Evolutionary conservation across 2,888 invertebrate species (phyloP), one percentile per base, ranked within the genome.

Genomic region (Noctua fimbriata): DNA sequence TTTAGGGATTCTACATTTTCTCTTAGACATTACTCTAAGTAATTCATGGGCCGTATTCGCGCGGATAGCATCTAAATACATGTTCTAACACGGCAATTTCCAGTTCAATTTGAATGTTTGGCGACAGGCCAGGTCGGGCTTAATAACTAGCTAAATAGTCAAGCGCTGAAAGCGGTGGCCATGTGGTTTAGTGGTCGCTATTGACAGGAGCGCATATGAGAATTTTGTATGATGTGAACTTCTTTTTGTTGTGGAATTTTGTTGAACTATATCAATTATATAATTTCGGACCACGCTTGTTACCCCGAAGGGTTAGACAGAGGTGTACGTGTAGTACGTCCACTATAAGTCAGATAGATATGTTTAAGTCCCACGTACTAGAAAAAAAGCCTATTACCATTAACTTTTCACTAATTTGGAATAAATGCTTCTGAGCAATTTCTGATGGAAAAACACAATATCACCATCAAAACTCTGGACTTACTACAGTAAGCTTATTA

Each of bases 71-170:
- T 88, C 82, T 85, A 81, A 89, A 87, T 91, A 87, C 85, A 90
- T 89, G 88, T 88, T 79, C 70, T 70, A 82, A 87, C 85, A 88
- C 86, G 83, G 76, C 82, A 76, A 87, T 91, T 87, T 87, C 90
- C 88, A 87, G 91, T 92, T 90, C 90, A 92, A 91, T 93, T 93
- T 92, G 90, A 92, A 91, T 92, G 91, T 88, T 92, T 94, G 93
- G 93, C 93, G 81, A 58, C 79, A 85, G 81, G 90, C 93, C 93
- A 93, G 90, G 70, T 81, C 60, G 76, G 81, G 84, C 81, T 90
- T 90, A 89, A 92, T 91, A 87, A 89, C 90, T 83, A 83, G 89
- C 88, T 92, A 92, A 93, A 92, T 87, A 91, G 89, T 87, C 72
- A 76, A 83, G 86, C 86, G 78, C 82, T 88, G 89, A 89, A 88